Percentiles rank a stretch among this genome's conserved stretches.
Conservation (phyloP, 2,113 vertebrate species). For the Corythornis madagascariensis region DNA sequence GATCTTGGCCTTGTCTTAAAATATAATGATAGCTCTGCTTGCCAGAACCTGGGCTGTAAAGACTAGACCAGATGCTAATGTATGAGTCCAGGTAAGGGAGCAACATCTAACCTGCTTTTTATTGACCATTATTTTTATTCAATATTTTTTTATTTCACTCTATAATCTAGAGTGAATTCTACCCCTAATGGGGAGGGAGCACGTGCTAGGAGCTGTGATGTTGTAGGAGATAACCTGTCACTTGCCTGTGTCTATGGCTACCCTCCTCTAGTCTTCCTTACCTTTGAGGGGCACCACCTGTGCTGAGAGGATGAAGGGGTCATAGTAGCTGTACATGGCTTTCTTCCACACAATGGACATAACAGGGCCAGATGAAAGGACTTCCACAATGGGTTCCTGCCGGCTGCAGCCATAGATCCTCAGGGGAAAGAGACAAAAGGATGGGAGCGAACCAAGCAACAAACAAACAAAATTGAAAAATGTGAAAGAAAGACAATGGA, state of each 20-base stretch:
- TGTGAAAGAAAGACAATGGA: neutral
- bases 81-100: neutral
- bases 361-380: constrained; percentile 85
- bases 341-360: constrained; percentile 94
- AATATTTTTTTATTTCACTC: neutral
- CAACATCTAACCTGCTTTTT: neutral
- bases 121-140: neutral
- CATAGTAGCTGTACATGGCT: constrained; percentile 87
- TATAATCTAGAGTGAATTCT: neutral
- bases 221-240: neutral
- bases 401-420: constrained; percentile 90
- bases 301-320: constrained; percentile 86
- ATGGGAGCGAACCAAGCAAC: neutral
- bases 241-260: neutral
- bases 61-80: neutral
- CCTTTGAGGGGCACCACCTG: constrained; percentile 78
- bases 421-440: neutral
- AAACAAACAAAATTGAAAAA: neutral
- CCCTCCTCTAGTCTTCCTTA: constrained; percentile 55
- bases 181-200: neutral
- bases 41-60: neutral
- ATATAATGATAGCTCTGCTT: neutral
- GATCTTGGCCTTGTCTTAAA: neutral
- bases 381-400: constrained; percentile 80
- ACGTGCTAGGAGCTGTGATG: neutral